These are phyloP conservation scores for Rhagoletis pomonella DNA, from an alignment of 1,140 invertebrate species.

Conservation along the genomic window DNA sequence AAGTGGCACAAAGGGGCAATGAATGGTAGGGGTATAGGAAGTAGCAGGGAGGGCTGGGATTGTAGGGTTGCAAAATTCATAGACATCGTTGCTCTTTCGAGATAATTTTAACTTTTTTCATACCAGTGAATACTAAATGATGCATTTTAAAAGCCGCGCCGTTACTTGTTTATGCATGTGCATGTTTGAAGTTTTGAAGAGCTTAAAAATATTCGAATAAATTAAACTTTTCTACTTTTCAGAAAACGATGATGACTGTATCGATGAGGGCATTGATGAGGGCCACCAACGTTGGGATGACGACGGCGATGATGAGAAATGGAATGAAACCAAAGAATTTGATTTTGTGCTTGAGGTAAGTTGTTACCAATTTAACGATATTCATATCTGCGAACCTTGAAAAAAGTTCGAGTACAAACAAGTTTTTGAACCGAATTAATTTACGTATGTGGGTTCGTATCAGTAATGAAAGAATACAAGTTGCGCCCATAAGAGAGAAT, in stretches of 20 bases:
- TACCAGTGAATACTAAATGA: background rate
- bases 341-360: constrained; percentile 73
- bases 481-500: too few relatives aligned
- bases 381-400: too few relatives aligned
- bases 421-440: too few relatives aligned
- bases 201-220: background rate
- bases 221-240: constrained; percentile 58
- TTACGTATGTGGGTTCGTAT: too few relatives aligned
- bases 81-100: background rate
- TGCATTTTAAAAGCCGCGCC: too few relatives aligned
- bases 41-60: background rate
- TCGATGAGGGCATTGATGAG: constrained; percentile 89
- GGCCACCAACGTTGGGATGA: constrained; percentile 73
- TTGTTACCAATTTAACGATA: background rate
- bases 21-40: too few relatives aligned
- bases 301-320: constrained; percentile 77
- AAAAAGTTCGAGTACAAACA: too few relatives aligned
- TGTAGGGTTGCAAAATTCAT: background rate
- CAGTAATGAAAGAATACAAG: too few relatives aligned
- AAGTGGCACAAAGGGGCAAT: background rate
- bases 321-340: constrained; percentile 73
- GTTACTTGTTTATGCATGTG: too few relatives aligned
- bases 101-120: background rate
- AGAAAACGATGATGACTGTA: constrained; percentile 92
- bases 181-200: background rate